phyloP scores from a whole-genome alignment of 2,888 invertebrate genomes.

The Hypomecis punctinalis region DNA sequence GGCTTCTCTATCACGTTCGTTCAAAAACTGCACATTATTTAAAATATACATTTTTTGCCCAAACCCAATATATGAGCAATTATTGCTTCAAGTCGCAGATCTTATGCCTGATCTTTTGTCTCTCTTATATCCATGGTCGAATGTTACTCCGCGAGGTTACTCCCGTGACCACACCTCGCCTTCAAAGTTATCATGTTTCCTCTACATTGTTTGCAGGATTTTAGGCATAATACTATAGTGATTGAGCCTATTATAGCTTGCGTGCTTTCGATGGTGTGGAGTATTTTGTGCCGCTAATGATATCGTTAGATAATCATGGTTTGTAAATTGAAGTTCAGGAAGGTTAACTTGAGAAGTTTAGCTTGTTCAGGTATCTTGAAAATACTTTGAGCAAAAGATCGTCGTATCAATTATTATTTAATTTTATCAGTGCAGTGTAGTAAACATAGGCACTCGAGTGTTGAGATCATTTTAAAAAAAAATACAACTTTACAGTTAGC shows the following conservation, averaged over 20 bases:
- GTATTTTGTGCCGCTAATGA: conserved; percentile 30
- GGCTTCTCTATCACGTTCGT: no score
- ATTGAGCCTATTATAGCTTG: conserved; percentile 20
- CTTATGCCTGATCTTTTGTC: no score
- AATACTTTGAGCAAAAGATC: not conserved
- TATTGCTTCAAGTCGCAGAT: no score
- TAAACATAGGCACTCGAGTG: no score
- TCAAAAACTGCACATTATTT: no score
- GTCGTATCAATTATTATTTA: no score
- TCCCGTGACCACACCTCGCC: conserved; percentile 65
- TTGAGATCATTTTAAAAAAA: no score
- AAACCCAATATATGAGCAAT: no score
- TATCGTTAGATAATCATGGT: conserved; percentile 41
- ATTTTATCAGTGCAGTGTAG: no score
- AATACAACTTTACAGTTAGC: no score
- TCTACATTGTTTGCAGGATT: conserved; percentile 25
- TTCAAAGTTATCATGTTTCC: conserved; percentile 32
- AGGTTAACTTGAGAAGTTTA: not conserved
- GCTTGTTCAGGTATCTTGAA: conserved; percentile 2
- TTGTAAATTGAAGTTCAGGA: conserved; percentile 30
- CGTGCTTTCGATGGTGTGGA: not conserved
- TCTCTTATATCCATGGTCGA: no score
- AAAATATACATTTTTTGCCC: no score
- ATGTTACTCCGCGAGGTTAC: conserved; percentile 64
- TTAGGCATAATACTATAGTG: conserved; percentile 24